phyloP scores from a whole-genome alignment of 2,797 vertebrate species.

The Alectoris magna region DNA sequence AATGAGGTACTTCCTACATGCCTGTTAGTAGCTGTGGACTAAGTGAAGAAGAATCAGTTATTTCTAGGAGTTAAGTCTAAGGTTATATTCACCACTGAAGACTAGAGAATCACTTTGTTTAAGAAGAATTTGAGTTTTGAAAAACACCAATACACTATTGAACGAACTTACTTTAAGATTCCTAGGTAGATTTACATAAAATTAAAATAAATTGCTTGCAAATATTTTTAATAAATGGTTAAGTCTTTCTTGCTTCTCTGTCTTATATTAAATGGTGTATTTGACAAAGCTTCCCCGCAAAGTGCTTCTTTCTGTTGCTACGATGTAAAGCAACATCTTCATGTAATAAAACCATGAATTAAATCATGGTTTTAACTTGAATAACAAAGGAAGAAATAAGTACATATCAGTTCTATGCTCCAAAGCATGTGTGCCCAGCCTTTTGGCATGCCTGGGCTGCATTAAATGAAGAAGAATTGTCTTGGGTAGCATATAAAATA shows the following conservation, averaged over 20 bases:
- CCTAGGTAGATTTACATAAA: background rate
- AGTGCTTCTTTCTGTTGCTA: background rate
- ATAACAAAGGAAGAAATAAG: background rate
- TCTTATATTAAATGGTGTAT: background rate
- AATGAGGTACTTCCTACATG: accelerated
- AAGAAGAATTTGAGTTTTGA: background rate
- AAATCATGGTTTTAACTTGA: background rate
- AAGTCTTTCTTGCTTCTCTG: background rate
- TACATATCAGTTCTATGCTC: background rate
- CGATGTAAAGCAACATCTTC: background rate
- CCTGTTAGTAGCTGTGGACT: background rate
- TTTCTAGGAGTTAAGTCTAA: background rate
- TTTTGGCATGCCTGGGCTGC: too few species aligned
- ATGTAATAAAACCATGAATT: background rate
- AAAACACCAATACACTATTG: background rate
- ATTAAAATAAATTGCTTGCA: background rate
- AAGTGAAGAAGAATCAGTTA: background rate
- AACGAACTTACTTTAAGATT: background rate
- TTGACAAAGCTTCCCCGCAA: background rate
- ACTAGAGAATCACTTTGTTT: background rate
- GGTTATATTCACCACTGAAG: background rate
- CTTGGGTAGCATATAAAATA: too few species aligned
- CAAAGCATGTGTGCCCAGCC: background rate
- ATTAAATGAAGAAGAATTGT: too few species aligned
- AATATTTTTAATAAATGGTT: background rate